Evolutionary conservation across 1,140 invertebrate species (phyloP).

Genomic region (Pissodes strobi): DNA sequence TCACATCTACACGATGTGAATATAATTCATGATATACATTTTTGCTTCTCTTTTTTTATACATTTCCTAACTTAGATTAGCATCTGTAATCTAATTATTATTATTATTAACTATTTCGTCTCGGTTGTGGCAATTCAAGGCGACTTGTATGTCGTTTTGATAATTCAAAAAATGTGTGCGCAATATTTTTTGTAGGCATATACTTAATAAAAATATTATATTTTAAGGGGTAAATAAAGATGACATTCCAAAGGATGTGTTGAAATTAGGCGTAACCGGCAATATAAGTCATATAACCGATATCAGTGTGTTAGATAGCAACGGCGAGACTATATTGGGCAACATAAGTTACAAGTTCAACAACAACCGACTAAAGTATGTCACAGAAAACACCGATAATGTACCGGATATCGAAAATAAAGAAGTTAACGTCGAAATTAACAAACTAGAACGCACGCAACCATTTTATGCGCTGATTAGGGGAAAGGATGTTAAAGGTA

Average conservation of each 20-base stretch:
- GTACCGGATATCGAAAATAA: conserved; percentile 9
- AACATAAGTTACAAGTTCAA: conserved; percentile 30
- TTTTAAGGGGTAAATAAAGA: conserved; percentile 6
- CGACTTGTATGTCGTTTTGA: too few species aligned
- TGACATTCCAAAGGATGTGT: conserved; percentile 26
- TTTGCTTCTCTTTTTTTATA: too few species aligned
- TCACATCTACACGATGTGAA: too few species aligned
- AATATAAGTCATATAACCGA: conserved; percentile 30
- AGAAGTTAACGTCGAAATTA: conserved; percentile 1
- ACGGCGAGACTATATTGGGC: conserved; percentile 24
- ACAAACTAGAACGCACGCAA: conserved; percentile 8
- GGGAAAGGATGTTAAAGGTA: conserved; percentile 41
- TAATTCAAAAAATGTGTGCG: neutral
- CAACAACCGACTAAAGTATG: conserved; percentile 24
- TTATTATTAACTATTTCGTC: too few species aligned
- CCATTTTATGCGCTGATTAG: conserved; percentile 34
- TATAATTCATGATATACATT: too few species aligned
- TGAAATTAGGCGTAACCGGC: conserved; percentile 33
- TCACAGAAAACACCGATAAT: conserved; percentile 25
- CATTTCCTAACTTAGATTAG: too few species aligned
- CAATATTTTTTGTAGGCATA: neutral
- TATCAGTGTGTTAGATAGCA: conserved; percentile 27
- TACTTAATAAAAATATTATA: neutral
- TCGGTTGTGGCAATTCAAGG: too few species aligned
- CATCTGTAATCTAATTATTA: too few species aligned